Base-by-base conservation (phyloP, 2,113 vertebrate genomes). In the Engystomops pustulosus region DNA sequence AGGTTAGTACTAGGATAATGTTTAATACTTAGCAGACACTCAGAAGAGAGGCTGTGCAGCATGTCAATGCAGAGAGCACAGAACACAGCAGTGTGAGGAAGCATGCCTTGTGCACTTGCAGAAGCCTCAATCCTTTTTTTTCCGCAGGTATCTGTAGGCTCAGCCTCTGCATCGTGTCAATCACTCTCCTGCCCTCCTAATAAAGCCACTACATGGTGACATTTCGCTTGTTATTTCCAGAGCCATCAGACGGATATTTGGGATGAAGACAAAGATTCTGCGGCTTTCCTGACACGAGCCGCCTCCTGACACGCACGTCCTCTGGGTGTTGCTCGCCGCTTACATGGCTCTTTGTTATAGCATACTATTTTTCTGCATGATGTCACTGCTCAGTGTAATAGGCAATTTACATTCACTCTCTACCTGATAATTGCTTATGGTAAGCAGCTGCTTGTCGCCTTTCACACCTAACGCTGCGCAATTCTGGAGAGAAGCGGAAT, bases 391-490 rank as follows among this genome's bases (percentile, higher is more conserved):
- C 2, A 12, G 36, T 10, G 47, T 70, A 82, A 72, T 49, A 32
- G 36, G 68, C 69, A 30, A 45, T 60, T 60, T 60, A 12, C 69
- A 45, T 62, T 60, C 44, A 41, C 67, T 81, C 68, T 51, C 65
- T n/a, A 70, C 68, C 34, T 62, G 80, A 47, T 82, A 82, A 82
- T 62, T 74, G 53, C 69, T 72, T 47, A 60, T 60, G 51, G 49
- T 47, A 55, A 58, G 30, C 80, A 82, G 68, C 67, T 58, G 80
- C 68, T 81, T 68, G 3, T 82, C 15, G 23, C 30, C 49, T 55
- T 55, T 70, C 79, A 71, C 34, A 51, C 67, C 23, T 71, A 69
- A 51, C 34, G 38, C n/a, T 25, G 72, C 49, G n/a, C 47, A 53
- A 6, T 30, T 32, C n/a, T 36, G 8, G 17, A 72, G 20, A 12